Evolutionary conservation across 2,797 vertebrate species (phyloP).

Genomic region (Bovichtus variegatus): DNA sequence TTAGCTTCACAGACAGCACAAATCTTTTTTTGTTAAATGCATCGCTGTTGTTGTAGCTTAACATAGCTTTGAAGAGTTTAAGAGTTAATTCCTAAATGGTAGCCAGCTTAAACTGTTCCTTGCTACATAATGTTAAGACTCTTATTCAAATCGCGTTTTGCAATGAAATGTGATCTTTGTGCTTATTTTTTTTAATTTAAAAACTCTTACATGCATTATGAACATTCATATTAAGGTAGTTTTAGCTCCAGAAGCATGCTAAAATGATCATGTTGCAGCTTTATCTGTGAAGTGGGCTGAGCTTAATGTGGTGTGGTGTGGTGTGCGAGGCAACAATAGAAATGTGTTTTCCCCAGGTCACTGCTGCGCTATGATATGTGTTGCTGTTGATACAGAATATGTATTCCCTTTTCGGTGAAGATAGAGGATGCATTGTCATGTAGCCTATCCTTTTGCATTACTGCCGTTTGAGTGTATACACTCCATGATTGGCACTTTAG

Average conservation of each 20-base stretch:
- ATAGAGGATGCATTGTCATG: slow-evolving; percentile 68
- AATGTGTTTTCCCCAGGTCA: slow-evolving; percentile 66
- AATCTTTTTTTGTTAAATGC: no score
- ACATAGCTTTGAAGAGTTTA: neutral
- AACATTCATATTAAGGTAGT: neutral
- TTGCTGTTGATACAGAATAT: slow-evolving; percentile 58
- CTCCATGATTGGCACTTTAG: slow-evolving; percentile 78
- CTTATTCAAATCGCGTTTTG: neutral
- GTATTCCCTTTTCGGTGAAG: slow-evolving; percentile 59
- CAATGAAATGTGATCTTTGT: neutral
- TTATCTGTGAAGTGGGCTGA: slow-evolving; percentile 52
- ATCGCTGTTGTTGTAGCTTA: neutral
- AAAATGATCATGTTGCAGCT: slow-evolving; percentile 20
- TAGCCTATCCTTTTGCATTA: slow-evolving; percentile 71
- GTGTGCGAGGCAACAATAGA: slow-evolving; percentile 45
- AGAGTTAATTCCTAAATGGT: neutral
- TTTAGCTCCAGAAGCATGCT: slow-evolving; percentile 10
- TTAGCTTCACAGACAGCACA: neutral
- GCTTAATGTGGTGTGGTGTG: slow-evolving; percentile 43
- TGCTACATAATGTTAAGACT: neutral
- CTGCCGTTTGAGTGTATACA: slow-evolving; percentile 71
- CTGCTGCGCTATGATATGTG: slow-evolving; percentile 53
- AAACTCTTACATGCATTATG: neutral
- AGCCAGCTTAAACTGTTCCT: neutral
- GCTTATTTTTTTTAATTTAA: no score